Evolutionary conservation across 1,140 invertebrate species (phyloP).

Genomic region (Drosophila eugracilis): DNA sequence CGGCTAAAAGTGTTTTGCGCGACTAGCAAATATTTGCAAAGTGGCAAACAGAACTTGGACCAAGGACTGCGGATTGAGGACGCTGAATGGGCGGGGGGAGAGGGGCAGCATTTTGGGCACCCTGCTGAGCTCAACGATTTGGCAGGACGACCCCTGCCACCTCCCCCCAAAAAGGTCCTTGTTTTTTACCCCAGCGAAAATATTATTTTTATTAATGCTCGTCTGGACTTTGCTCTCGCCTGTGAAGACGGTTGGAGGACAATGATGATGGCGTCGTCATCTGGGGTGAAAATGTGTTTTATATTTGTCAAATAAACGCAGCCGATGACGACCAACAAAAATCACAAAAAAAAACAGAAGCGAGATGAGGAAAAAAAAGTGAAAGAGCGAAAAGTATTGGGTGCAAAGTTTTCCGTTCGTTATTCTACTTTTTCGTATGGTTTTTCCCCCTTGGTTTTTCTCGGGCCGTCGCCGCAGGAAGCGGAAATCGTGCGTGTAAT

Average conservation of each 20-base stretch:
- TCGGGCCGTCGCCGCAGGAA: conserved; percentile 60
- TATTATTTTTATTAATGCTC: conserved; percentile 80
- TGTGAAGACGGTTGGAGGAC: conserved; percentile 30
- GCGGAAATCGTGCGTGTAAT: conserved; percentile 80
- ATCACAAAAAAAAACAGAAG: neutral
- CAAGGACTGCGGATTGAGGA: conserved; percentile 4
- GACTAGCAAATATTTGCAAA: conserved; percentile 78
- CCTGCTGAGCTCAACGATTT: conserved; percentile 71
- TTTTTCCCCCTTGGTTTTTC: conserved; percentile 14
- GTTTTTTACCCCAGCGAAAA: conserved; percentile 56
- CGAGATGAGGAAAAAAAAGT: neutral
- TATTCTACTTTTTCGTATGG: conserved; percentile 23
- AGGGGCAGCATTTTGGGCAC: conserved; percentile 9
- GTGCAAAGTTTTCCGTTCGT: conserved; percentile 26
- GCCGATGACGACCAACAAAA: conserved; percentile 25
- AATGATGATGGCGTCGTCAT: conserved; percentile 42
- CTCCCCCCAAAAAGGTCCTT: neutral
- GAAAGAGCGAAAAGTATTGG: conserved; percentile 47
- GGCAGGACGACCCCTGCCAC: neutral
- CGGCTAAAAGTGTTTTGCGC: conserved; percentile 70
- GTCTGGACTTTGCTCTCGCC: conserved; percentile 45
- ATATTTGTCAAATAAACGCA: conserved; percentile 80
- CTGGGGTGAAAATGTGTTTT: conserved; percentile 78
- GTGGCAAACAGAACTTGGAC: conserved; percentile 74
- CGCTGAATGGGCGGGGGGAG: neutral